Conservation (phyloP, 2,888 invertebrate genomes). For the Dryobota labecula region DNA sequence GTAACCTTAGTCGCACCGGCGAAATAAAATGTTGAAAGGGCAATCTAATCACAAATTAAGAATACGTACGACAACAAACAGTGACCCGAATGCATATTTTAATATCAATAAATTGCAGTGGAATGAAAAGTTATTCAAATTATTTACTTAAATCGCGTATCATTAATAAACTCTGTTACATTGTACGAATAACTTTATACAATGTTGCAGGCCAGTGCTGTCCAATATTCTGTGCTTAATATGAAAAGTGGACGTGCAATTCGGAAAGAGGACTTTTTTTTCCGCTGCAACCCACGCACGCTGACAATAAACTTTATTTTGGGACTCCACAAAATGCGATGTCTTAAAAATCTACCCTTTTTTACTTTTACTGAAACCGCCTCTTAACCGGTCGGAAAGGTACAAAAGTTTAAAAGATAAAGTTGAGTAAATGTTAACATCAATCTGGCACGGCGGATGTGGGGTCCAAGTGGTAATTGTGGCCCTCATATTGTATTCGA, state of each 20-base stretch:
- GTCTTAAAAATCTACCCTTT: constrained; percentile 77
- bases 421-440: constrained; percentile 72
- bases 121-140: constrained; percentile 62
- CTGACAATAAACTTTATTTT: constrained; percentile 87
- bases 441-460: constrained; percentile 60
- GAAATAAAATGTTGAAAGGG: neutral
- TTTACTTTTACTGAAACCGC: constrained; percentile 78
- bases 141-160: constrained; percentile 42
- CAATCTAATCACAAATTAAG: constrained; percentile 46
- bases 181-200: constrained; percentile 48
- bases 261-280: constrained; percentile 44
- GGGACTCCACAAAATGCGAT: constrained; percentile 78
- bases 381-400: constrained; percentile 78
- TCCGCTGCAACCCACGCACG: constrained; percentile 74
- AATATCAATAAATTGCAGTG: constrained; percentile 40
- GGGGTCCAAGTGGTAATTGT: constrained; percentile 59
- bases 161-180: constrained; percentile 55
- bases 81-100: constrained; percentile 45
- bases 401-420: constrained; percentile 76
- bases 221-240: constrained; percentile 42
- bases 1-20: neutral
- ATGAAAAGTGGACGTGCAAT: constrained; percentile 61
- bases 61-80: constrained; percentile 34
- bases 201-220: constrained; percentile 56
- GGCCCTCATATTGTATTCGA: constrained; percentile 13